Evolutionary conservation across 2,113 vertebrate genomes (phyloP).

Genomic region (Oxygymnocypris stewartii): DNA sequence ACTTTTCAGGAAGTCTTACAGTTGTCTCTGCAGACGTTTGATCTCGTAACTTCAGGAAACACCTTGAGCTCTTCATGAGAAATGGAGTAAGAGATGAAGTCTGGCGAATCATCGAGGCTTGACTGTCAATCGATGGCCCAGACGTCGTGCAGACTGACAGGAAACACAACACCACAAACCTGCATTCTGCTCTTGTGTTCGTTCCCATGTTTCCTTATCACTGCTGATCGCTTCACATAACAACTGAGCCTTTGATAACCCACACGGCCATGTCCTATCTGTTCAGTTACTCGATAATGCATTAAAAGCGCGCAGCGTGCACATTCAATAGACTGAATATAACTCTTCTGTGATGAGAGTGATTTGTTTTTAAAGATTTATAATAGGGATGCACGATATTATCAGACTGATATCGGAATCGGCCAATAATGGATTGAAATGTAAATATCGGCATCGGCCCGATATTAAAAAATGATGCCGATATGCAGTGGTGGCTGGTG

Average conservation of each 20-base stretch:
- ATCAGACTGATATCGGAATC: too few species aligned
- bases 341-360: neutral
- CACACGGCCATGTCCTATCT: neutral
- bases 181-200: slow-evolving; percentile 12
- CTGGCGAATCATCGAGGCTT: neutral
- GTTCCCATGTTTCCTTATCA: neutral
- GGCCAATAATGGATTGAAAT: too few species aligned
- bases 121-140: neutral
- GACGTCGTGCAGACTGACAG: slow-evolving; percentile 50
- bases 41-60: neutral
- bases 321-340: neutral
- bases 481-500: too few species aligned
- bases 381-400: too few species aligned
- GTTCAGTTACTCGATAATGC: neutral
- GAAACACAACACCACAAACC: slow-evolving; percentile 43
- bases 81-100: neutral
- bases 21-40: neutral
- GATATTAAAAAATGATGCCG: too few species aligned
- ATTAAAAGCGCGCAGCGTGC: neutral
- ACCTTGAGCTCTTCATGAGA: neutral
- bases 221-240: neutral
- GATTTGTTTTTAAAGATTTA: too few species aligned
- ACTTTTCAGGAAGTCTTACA: neutral
- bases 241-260: neutral
- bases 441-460: too few species aligned